phyloP scores from a whole-genome alignment of 2,113 vertebrate genomes.

The Chaenocephalus aceratus region DNA sequence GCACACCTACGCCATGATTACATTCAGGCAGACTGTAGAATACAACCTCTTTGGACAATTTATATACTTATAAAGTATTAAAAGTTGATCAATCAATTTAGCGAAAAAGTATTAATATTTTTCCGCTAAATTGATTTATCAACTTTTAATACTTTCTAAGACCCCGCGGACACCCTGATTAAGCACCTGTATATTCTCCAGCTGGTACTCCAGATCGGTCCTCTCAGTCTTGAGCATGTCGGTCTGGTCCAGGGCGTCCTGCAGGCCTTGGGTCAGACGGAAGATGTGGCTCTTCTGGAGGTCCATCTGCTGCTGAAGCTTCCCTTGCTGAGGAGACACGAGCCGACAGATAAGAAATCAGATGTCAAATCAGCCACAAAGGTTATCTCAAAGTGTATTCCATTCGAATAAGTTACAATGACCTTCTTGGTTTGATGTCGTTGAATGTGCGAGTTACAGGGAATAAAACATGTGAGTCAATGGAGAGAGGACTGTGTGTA shows the following conservation, averaged over 20 bases:
- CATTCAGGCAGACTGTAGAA: too few relatives aligned
- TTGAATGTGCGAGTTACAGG: not conserved
- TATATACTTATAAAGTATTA: too few relatives aligned
- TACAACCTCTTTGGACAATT: too few relatives aligned
- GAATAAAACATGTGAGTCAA: not conserved
- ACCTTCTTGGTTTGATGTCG: not conserved
- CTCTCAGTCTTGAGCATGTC: slow-evolving; percentile 98
- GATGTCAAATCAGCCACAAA: not conserved
- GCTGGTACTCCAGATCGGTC: slow-evolving; percentile 96
- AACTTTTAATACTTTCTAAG: too few relatives aligned
- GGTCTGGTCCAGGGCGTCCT: slow-evolving; percentile 96
- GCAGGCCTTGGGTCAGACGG: slow-evolving; percentile 96
- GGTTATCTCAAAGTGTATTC: not conserved
- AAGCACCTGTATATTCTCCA: slow-evolving; percentile 97
- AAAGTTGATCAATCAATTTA: too few relatives aligned
- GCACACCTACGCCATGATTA: too few relatives aligned
- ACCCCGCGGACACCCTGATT: too few relatives aligned
- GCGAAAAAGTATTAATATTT: too few relatives aligned
- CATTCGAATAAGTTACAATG: not conserved
- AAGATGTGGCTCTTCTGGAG: slow-evolving; percentile 98
- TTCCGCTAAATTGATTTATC: too few relatives aligned
- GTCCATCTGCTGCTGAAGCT: slow-evolving; percentile 99
- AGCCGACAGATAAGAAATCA: slow-evolving; percentile 12
- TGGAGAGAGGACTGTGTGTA: not conserved
- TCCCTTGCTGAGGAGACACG: slow-evolving; percentile 89